Base-by-base conservation (phyloP, 1,140 invertebrate species). In the Drosophila tani region DNA sequence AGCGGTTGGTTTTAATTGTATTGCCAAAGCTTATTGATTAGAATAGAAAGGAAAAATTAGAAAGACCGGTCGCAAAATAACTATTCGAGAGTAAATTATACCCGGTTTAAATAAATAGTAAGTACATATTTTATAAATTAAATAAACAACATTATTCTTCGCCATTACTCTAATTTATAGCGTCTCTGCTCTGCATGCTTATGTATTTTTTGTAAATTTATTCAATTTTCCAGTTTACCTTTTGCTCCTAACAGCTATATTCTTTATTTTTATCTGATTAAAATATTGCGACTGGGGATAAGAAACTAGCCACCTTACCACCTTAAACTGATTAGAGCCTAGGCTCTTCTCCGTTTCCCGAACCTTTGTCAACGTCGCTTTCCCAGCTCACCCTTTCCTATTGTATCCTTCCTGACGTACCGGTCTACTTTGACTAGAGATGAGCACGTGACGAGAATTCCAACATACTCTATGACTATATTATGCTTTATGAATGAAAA, bases 251-350 rank as follows among this genome's bases (percentile, higher is more conserved):
- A 21, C 17, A 21, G 17, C 6, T 9, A 5, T 14, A 55, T 38
- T 15, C 0, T 21, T 15, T 21, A 15, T 15, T 21, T n/a, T 21
- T 15, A 38, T 56, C 35, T 21, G 19, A 40, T 56, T 21, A 24
- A 41, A 40, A 40, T 21, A 55, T 21, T 21, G 32, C 14, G 1
- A 40, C 0, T 15, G 14, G 32, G 7, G 32, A 55, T 21, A 21
- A 38, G 50, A 12, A 32, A 53, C 50, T 19, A 32, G 12, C 7
- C 29, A 7, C 12, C 17, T 14, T 35, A 55, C 7, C 29, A 7
- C 12, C 17, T 14, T 35, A 55, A 55, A 19, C 51, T 55, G 51
- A 55, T 38, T 15, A 55, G 51, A 9, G 21, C 12, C 5, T 55
- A 15, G 14, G 7, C 32, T 38, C 17, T 21, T 21, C 2, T 21